Base-by-base conservation (phyloP, 1,140 invertebrate genomes). In the Apolygus lucorum region DNA sequence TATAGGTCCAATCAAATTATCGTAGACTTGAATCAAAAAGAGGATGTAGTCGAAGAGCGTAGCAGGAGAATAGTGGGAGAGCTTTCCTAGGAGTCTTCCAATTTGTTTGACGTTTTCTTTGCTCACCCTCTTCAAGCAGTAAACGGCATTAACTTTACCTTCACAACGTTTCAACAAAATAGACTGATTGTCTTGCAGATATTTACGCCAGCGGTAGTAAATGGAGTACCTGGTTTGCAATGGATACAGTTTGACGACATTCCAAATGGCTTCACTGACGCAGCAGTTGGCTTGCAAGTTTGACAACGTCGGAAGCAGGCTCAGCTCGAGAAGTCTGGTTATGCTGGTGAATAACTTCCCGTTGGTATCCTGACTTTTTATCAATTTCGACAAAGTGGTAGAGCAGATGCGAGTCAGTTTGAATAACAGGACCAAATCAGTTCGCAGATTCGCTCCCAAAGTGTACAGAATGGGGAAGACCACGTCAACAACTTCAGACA, bases 51-150 rank as follows among this genome's bases (percentile, higher is more conserved):
- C 95, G 77, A 99, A 98, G 0, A 99, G 81, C 74, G 96, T 90
- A 25, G 91, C 92, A 0, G 98, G 97, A 63, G 95, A 92, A 67
- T 91, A 95, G 78, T 99, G 96, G 28, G 93, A 96, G 21, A 99
- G 82, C 83, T 99, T 99, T 17, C 96, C 97, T 68, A 99, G 90
- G 34, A 93, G 88, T 70, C 98, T 81, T 4, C 98, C 96, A 67
- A 96, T 90, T 0, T 91, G 94, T 79, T 99, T 99, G 1, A 99
- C 93, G 76, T 96, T 99, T 80, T 99, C 98, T 78, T 99, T 99
- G 74, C 93, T 96, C 1, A 99, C 90, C 63, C 96, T 84, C 81
- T 98, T 98, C 92, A 99, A 96, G 4, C 98, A 90, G 71, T 93
- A 94, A 77, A 96, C 97, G 2, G 97, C 92, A 76, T 92, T 90